These are phyloP conservation scores for Zaprionus inermis DNA, from an alignment of 1,140 invertebrate species.

Conservation along the genomic window DNA sequence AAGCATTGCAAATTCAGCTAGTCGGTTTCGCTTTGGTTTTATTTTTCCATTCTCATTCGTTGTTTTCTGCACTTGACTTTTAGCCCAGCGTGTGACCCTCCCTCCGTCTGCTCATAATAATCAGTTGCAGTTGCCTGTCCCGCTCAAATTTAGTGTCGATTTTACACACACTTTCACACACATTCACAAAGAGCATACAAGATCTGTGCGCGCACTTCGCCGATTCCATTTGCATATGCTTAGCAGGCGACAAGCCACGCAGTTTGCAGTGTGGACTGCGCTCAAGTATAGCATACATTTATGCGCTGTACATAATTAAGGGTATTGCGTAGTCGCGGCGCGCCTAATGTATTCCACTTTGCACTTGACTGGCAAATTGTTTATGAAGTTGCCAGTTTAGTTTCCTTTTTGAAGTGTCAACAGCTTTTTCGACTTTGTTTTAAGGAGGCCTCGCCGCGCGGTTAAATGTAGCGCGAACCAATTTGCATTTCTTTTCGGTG, in stretches of 20 bases:
- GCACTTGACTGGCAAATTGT: constrained; percentile 49
- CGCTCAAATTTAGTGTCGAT: constrained; percentile 74
- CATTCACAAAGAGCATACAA: constrained; percentile 45
- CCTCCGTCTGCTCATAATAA: constrained; percentile 65
- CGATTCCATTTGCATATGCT: constrained; percentile 47
- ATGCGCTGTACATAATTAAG: constrained; percentile 9
- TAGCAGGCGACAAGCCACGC: not conserved
- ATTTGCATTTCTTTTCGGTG: constrained; percentile 59
- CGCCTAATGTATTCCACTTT: constrained; percentile 20
- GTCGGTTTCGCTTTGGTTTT: constrained; percentile 45
- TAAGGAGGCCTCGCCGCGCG: constrained; percentile 53
- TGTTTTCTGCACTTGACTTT: constrained; percentile 49
- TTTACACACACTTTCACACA: constrained; percentile 69
- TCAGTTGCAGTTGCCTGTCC: constrained; percentile 63
- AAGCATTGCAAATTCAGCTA: constrained; percentile 60
- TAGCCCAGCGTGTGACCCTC: too few species aligned
- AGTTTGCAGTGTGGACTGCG: not conserved
- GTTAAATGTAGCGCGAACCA: constrained; percentile 78
- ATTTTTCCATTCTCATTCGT: too few species aligned
- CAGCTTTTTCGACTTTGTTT: constrained; percentile 67
- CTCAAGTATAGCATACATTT: not conserved
- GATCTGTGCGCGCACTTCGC: constrained; percentile 51
- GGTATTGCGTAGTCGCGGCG: constrained; percentile 11
- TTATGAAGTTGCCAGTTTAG: constrained; percentile 37
- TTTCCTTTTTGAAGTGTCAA: constrained; percentile 47